Conservation (phyloP, 2,888 invertebrate genomes). For the Tineola bisselliella region DNA sequence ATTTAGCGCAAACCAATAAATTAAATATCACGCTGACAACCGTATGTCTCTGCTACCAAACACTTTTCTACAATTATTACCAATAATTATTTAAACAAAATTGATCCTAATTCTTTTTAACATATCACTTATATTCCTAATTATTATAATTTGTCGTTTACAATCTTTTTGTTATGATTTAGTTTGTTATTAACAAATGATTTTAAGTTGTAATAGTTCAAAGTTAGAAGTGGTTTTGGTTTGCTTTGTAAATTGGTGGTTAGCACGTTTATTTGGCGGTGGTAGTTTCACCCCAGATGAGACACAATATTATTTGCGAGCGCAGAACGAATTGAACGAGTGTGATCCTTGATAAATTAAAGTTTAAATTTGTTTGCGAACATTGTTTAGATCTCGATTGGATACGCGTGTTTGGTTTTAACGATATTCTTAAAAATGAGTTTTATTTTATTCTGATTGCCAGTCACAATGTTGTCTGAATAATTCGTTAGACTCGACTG, state of each 20-base stretch:
- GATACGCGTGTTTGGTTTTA: conserved; percentile 22
- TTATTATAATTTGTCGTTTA: background rate
- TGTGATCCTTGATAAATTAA: conserved; percentile 50
- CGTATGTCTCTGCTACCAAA: conserved; percentile 52
- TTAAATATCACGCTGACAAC: conserved; percentile 52
- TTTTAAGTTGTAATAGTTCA: background rate
- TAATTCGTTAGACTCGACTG: no score
- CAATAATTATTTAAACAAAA: background rate
- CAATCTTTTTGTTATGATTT: background rate
- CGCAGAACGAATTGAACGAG: conserved; percentile 44
- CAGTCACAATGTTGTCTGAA: no score
- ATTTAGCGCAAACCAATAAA: conserved; percentile 46
- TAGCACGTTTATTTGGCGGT: background rate
- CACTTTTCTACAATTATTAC: conserved; percentile 41
- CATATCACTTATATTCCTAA: background rate
- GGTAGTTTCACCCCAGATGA: conserved; percentile 25
- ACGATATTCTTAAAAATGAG: conserved; percentile 1
- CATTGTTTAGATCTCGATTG: conserved; percentile 24
- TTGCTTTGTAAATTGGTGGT: background rate
- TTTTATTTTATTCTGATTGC: background rate
- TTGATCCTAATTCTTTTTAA: background rate
- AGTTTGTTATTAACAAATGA: background rate
- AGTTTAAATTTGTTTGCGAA: conserved; percentile 47
- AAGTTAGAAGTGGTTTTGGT: background rate
- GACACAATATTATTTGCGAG: conserved; percentile 46